Conservation (phyloP, 2,888 invertebrate species). For the Acrobasis suavella region DNA sequence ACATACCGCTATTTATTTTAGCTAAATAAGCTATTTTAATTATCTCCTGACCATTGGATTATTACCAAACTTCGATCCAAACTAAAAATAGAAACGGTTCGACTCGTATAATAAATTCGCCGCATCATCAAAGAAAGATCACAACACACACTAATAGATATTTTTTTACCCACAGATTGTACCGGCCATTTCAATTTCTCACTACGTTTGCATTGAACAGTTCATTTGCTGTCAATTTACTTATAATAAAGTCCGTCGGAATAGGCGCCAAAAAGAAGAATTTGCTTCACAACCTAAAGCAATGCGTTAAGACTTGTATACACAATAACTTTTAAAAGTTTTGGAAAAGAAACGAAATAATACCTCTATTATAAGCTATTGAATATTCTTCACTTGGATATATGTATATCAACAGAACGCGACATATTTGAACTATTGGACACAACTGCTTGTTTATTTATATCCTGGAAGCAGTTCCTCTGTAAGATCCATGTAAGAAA, state of each 20-base stretch:
- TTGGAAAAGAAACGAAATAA: neutral
- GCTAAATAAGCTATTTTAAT: neutral
- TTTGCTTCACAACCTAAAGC: slow-evolving; percentile 37
- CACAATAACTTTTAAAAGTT: neutral
- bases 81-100: neutral
- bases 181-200: slow-evolving; percentile 57
- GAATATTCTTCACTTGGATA: no score
- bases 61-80: neutral
- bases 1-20: neutral
- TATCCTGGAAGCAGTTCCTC: no score
- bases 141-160: slow-evolving; percentile 32
- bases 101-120: neutral
- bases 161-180: slow-evolving; percentile 48
- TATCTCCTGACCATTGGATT: neutral
- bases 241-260: slow-evolving; percentile 55
- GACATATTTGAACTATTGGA: no score
- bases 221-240: slow-evolving; percentile 58
- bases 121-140: neutral
- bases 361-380: no score
- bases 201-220: slow-evolving; percentile 53
- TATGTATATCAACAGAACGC: no score
- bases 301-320: slow-evolving; percentile 50
- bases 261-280: slow-evolving; percentile 46
- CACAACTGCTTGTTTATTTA: no score
- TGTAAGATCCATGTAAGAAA: no score